These are phyloP conservation scores for Druon quercuslanigerum DNA, from an alignment of 1,140 invertebrate species.

Conservation along the genomic window DNA sequence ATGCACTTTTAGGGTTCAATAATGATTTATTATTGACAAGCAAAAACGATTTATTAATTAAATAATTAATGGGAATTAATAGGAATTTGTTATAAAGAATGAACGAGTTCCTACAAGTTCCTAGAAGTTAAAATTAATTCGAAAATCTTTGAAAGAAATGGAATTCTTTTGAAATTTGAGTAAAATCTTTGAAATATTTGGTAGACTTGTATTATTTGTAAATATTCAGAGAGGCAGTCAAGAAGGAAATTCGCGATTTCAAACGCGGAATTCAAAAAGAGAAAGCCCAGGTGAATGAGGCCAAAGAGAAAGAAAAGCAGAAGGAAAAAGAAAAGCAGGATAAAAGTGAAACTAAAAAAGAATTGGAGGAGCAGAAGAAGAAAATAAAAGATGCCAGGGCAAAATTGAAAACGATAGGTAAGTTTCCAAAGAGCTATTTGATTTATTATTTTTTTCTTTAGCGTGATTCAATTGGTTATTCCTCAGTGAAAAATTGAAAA, in stretches of 20 bases:
- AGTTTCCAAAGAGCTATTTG: slow-evolving; percentile 18
- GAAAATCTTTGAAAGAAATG: too few relatives aligned
- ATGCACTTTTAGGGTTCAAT: too few relatives aligned
- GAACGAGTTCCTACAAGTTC: too few relatives aligned
- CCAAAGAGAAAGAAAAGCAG: slow-evolving; percentile 68
- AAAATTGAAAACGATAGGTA: slow-evolving; percentile 82
- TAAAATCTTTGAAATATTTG: too few relatives aligned
- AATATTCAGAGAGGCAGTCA: slow-evolving; percentile 83
- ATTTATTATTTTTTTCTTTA: slow-evolving; percentile 30
- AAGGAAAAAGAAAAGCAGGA: slow-evolving; percentile 46
- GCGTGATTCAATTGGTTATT: slow-evolving; percentile 33
- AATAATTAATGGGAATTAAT: too few relatives aligned
- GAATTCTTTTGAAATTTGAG: too few relatives aligned
- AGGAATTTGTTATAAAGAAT: too few relatives aligned
- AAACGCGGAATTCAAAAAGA: slow-evolving; percentile 82
- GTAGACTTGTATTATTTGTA: too few relatives aligned
- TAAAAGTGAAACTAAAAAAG: slow-evolving; percentile 80
- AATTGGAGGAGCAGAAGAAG: slow-evolving; percentile 85
- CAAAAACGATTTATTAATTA: too few relatives aligned
- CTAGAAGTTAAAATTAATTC: too few relatives aligned
- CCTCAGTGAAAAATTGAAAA: neutral
- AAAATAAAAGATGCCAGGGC: slow-evolving; percentile 85
- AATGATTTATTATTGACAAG: too few relatives aligned
- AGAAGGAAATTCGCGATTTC: slow-evolving; percentile 84
- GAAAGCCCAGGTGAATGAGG: slow-evolving; percentile 76